These are phyloP conservation scores for Acromyrmex echinatior DNA, from an alignment of 1,140 invertebrate species.

Conservation along the genomic window DNA sequence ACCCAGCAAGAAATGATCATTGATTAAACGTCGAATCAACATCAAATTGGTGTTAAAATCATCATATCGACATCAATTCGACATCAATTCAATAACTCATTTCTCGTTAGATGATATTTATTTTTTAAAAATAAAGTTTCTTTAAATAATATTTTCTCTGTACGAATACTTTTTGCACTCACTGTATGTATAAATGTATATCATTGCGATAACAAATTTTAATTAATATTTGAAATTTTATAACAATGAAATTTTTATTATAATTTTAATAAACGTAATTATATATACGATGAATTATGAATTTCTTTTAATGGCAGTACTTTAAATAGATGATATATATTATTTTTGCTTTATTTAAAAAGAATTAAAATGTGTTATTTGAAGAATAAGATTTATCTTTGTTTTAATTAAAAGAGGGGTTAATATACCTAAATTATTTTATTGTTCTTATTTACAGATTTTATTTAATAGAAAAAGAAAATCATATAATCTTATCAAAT, in stretches of 20 bases:
- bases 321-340: not conserved
- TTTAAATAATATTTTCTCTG: no score
- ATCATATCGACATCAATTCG: no score
- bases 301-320: not conserved
- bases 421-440: not conserved
- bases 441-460: not conserved
- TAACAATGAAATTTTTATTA: not conserved
- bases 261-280: not conserved
- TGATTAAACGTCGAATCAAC: no score
- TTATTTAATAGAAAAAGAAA: not conserved
- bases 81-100: no score
- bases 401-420: not conserved
- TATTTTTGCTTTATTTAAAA: not conserved
- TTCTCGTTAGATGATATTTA: no score
- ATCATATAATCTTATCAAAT: not conserved
- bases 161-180: no score
- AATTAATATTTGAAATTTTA: not conserved
- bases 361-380: not conserved
- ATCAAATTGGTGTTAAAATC: no score
- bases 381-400: not conserved
- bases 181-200: not conserved
- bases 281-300: not conserved
- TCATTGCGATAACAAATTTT: not conserved
- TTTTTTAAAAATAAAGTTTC: no score
- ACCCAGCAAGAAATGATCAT: no score